A percentile compares a stretch with the other conserved stretches of the same genome.
These are phyloP conservation scores for Aricia artaxerxes DNA, from an alignment of 2,888 invertebrate species.

Conservation along the genomic window DNA sequence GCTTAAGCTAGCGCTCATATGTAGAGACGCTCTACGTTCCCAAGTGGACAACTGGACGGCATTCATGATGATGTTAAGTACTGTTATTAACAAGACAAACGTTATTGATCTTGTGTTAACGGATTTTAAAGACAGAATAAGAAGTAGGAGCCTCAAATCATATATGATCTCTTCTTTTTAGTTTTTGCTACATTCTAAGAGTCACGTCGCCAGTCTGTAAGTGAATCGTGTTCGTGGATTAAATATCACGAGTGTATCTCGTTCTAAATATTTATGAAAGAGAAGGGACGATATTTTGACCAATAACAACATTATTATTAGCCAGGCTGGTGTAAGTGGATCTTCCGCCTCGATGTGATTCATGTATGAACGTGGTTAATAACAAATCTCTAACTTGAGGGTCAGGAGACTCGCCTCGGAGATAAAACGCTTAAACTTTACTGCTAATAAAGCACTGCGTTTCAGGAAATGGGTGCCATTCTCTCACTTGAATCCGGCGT, in stretches of 20 bases:
- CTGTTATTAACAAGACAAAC: too few relatives aligned
- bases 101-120: too few relatives aligned
- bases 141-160: too few relatives aligned
- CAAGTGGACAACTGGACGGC: too few relatives aligned
- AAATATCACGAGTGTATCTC: background rate
- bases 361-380: background rate
- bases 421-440: background rate
- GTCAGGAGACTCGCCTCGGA: background rate
- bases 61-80: too few relatives aligned
- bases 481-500: background rate
- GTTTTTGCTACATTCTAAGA: too few relatives aligned
- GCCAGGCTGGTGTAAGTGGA: background rate
- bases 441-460: background rate
- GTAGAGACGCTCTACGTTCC: too few relatives aligned
- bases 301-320: background rate
- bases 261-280: background rate
- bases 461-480: background rate
- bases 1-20: too few relatives aligned
- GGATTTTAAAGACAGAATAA: too few relatives aligned
- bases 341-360: background rate
- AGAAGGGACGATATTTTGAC: background rate
- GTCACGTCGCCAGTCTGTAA: too few relatives aligned
- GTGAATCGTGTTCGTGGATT: too few relatives aligned
- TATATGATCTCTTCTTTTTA: too few relatives aligned
- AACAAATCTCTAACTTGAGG: background rate